Evolutionary conservation across 2,888 invertebrate genomes (phyloP).

Genomic region (Trisateles emortualis): DNA sequence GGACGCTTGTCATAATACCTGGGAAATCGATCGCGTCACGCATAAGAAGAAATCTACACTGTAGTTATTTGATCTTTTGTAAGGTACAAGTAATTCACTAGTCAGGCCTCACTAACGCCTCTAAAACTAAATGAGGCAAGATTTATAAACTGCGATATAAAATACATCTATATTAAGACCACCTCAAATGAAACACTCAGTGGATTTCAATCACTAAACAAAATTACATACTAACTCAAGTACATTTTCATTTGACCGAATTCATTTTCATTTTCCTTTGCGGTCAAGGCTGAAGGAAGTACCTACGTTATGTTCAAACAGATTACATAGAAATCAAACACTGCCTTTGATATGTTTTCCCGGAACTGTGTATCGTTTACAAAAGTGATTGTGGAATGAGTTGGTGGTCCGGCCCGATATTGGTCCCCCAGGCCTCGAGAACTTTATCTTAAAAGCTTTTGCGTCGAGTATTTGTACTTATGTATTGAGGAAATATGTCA

Average conservation of each 20-base stretch:
- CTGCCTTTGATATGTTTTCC: constrained; percentile 44
- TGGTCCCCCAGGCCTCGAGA: constrained; percentile 49
- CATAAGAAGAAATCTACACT: too few species aligned
- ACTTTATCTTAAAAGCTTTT: constrained; percentile 43
- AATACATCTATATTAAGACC: not conserved
- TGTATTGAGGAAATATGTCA: constrained; percentile 27
- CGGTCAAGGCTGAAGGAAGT: constrained; percentile 34
- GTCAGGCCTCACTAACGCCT: too few species aligned
- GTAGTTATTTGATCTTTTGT: too few species aligned
- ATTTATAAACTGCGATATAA: not conserved
- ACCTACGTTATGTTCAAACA: constrained; percentile 47
- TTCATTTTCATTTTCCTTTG: constrained; percentile 33
- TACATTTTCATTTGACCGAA: constrained; percentile 10
- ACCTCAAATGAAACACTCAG: not conserved
- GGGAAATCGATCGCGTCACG: too few species aligned
- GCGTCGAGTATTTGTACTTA: constrained; percentile 6
- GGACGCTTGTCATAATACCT: too few species aligned
- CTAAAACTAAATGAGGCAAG: too few species aligned
- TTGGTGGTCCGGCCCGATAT: constrained; percentile 47
- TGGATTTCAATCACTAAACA: not conserved
- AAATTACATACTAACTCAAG: not conserved
- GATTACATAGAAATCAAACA: constrained; percentile 52
- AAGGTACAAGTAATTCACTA: too few species aligned
- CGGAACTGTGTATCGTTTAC: constrained; percentile 51
- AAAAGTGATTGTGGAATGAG: constrained; percentile 53